These are phyloP conservation scores for Lepidothrix coronata DNA, from an alignment of 2,113 vertebrate species.

Conservation along the genomic window DNA sequence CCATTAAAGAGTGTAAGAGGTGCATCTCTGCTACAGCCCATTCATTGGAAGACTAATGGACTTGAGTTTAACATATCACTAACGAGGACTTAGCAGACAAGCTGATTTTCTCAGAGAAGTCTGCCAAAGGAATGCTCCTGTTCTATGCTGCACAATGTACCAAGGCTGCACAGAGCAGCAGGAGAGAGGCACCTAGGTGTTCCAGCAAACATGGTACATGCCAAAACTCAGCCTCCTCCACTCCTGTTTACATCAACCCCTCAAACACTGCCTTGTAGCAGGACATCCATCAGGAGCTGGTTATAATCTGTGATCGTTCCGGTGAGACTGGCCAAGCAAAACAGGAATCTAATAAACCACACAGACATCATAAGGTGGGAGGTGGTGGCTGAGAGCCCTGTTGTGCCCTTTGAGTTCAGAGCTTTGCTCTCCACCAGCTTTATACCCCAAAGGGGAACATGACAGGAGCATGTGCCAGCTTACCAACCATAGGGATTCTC, in stretches of 20 bases:
- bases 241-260: not conserved
- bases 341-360: not conserved
- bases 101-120: not conserved
- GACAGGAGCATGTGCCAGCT: not conserved
- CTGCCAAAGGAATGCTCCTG: not conserved
- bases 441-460: not conserved
- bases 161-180: not conserved
- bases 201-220: not conserved
- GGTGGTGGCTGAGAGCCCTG: not conserved
- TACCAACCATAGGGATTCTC: not conserved
- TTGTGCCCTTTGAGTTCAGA: not conserved
- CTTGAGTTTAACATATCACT: not conserved
- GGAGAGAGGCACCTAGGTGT: not conserved
- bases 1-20: not conserved
- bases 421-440: not conserved
- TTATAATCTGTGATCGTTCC: not conserved
- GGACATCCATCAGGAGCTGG: not conserved
- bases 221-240: not conserved
- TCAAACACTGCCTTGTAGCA: not conserved
- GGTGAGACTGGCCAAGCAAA: not conserved
- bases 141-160: not conserved
- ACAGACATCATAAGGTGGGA: rapidly evolving
- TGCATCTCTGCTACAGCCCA: not conserved
- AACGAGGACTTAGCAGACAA: not conserved
- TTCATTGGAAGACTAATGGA: not conserved